Evolutionary conservation across 2,888 invertebrate genomes (phyloP).

Genomic region (Euzetes globulus): DNA sequence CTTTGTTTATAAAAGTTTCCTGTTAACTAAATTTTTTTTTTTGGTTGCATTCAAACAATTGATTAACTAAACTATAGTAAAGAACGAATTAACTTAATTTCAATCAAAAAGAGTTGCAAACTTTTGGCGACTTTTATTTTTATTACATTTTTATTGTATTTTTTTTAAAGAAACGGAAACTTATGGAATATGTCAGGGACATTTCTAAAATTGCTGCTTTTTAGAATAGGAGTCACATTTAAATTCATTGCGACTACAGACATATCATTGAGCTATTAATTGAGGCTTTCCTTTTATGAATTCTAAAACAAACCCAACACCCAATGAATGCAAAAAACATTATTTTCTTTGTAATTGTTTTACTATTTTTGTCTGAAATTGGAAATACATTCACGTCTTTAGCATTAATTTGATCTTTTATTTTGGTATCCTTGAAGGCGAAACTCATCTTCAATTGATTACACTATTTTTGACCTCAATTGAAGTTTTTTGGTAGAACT

Average conservation of each 20-base stretch:
- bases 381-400: neutral
- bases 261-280: neutral
- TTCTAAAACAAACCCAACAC: neutral
- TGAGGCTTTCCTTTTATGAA: neutral
- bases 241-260: neutral
- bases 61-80: too few species aligned
- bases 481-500: neutral
- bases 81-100: too few species aligned
- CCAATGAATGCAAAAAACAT: neutral
- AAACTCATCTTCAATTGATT: conserved; percentile 23
- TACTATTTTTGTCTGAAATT: neutral
- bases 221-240: too few species aligned
- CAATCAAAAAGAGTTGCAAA: too few species aligned
- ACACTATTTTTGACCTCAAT: conserved; percentile 9
- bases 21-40: neutral
- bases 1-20: neutral
- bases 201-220: too few species aligned
- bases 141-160: too few species aligned
- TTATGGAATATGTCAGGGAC: too few species aligned
- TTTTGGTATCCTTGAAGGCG: conserved; percentile 25
- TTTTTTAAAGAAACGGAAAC: too few species aligned
- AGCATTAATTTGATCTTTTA: neutral
- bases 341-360: neutral
- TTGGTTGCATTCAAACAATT: neutral
- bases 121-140: too few species aligned